Evolutionary conservation across 1,140 invertebrate genomes (phyloP).

Genomic region (Lepeophtheirus salmonis): DNA sequence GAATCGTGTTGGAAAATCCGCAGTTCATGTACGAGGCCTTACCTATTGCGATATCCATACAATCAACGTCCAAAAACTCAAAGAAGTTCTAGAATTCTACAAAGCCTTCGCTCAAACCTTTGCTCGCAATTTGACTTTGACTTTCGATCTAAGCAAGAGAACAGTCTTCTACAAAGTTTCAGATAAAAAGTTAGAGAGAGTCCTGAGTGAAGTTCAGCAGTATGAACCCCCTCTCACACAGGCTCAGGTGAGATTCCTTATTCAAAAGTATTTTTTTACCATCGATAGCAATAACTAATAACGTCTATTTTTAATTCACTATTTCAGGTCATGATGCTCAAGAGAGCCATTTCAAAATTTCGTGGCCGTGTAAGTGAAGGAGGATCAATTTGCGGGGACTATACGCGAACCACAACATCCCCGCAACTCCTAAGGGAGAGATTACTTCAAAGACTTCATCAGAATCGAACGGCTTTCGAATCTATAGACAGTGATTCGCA

Average conservation of each 20-base stretch:
- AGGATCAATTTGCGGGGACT: too few species aligned
- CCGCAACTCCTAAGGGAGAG: too few species aligned
- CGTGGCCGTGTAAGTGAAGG: too few species aligned
- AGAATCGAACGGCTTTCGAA: too few species aligned
- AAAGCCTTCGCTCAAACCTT: constrained; percentile 37
- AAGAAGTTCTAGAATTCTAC: constrained; percentile 36
- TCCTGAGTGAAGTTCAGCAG: neutral
- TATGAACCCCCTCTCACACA: neutral
- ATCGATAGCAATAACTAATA: too few species aligned
- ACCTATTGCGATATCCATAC: constrained; percentile 38
- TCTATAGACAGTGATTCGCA: too few species aligned
- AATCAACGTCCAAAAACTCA: constrained; percentile 32
- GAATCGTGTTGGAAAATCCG: constrained; percentile 32
- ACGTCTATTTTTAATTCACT: too few species aligned
- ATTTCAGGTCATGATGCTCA: too few species aligned
- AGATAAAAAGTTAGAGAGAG: neutral
- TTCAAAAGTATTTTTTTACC: too few species aligned
- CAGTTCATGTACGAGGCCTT: constrained; percentile 35
- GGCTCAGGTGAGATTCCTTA: constrained; percentile 7
- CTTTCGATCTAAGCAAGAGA: constrained; percentile 30
- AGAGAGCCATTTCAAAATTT: too few species aligned
- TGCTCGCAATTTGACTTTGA: constrained; percentile 33
- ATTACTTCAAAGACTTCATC: too few species aligned
- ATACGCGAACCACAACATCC: too few species aligned
- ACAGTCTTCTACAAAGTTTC: constrained; percentile 13